A percentile compares a stretch with the other conserved stretches of the same genome.
Conservation (phyloP, 2,888 invertebrate genomes). For the Artemia sinica region DNA sequence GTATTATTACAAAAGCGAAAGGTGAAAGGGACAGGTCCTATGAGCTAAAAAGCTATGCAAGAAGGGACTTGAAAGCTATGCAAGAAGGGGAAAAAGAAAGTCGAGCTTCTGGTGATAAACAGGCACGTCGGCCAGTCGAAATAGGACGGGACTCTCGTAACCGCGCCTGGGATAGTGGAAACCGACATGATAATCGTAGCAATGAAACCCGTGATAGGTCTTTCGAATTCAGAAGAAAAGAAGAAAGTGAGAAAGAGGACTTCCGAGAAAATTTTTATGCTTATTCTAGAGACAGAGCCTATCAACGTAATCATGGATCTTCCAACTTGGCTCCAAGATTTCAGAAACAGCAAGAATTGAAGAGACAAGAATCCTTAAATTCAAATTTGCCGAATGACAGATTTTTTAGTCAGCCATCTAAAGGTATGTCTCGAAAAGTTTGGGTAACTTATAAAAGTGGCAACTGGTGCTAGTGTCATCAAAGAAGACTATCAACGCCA, state of each 20-base stretch:
- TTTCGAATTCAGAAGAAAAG: slow-evolving; percentile 2
- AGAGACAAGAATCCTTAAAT: not conserved
- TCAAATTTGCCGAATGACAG: too few relatives aligned
- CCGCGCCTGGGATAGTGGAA: slow-evolving; percentile 1
- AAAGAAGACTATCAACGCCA: too few relatives aligned
- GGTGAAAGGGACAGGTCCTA: not conserved
- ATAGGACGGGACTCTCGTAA: not conserved
- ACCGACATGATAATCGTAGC: not conserved
- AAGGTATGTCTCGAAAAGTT: too few relatives aligned
- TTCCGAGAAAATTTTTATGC: not conserved
- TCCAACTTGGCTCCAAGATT: slow-evolving; percentile 16
- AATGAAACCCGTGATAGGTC: slow-evolving; percentile 1
- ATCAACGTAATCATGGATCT: not conserved
- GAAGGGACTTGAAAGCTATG: not conserved
- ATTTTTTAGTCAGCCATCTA: too few relatives aligned
- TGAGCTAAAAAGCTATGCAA: not conserved
- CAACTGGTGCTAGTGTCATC: too few relatives aligned
- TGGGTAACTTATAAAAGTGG: too few relatives aligned
- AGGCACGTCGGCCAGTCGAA: not conserved
- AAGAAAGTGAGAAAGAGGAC: not conserved
- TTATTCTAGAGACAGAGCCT: not conserved
- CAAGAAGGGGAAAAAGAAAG: not conserved
- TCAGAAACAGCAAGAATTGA: slow-evolving; percentile 17
- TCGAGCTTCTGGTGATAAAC: not conserved
- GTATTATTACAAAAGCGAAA: not conserved